Evolutionary conservation across 2,797 vertebrate species (phyloP).

Genomic region (Liasis olivaceus): DNA sequence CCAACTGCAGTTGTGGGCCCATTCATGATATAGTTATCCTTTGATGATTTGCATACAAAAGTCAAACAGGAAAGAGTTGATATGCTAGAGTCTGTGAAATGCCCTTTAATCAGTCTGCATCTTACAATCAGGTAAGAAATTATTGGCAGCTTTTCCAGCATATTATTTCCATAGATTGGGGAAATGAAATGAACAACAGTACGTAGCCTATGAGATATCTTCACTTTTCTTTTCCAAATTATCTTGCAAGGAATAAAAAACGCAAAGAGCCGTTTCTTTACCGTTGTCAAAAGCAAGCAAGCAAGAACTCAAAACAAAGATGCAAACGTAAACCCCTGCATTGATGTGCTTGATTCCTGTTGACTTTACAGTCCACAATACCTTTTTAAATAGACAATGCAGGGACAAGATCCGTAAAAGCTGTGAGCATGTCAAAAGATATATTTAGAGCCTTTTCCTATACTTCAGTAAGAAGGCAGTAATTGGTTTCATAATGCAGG

Average conservation of each 20-base stretch:
- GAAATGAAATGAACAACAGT: neutral
- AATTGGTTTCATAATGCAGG: too few species aligned
- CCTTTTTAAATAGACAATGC: too few species aligned
- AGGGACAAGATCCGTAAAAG: too few species aligned
- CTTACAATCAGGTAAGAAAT: neutral
- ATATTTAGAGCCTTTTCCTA: too few species aligned
- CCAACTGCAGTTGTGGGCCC: neutral
- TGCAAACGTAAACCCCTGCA: too few species aligned
- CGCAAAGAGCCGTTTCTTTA: neutral
- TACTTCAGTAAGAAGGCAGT: too few species aligned
- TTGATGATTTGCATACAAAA: neutral
- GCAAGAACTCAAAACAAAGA: neutral
- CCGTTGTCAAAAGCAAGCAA: neutral
- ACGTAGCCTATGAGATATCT: neutral
- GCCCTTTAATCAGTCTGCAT: neutral
- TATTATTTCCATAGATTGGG: neutral
- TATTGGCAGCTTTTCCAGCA: neutral
- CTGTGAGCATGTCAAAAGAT: too few species aligned
- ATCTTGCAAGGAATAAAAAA: conserved; percentile 47
- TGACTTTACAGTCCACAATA: too few species aligned
- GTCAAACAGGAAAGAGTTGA: neutral
- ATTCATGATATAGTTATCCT: neutral
- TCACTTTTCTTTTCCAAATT: conserved; percentile 10
- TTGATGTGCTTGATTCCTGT: too few species aligned
- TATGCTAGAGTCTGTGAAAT: conserved; percentile 8